phyloP scores from a whole-genome alignment of 2,797 vertebrate genomes.

The Anguilla megastoma region DNA sequence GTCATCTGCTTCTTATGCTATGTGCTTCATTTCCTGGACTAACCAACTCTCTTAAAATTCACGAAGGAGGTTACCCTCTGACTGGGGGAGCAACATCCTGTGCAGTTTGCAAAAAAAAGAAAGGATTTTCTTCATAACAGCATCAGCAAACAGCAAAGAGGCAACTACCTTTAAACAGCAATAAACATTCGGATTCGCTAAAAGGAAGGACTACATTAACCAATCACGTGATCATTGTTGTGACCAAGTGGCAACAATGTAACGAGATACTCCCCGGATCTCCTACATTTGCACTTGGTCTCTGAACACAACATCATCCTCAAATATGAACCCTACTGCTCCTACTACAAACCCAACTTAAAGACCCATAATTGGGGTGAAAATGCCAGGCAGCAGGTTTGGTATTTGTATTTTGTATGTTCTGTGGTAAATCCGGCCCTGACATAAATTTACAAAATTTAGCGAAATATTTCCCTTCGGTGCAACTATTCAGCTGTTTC shows the following conservation, averaged over 20 bases:
- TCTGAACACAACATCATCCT: not conserved
- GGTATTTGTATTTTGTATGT: conserved; percentile 19
- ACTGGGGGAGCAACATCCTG: not conserved
- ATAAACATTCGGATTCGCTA: not conserved
- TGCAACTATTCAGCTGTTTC: not conserved
- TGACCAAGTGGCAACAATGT: not conserved
- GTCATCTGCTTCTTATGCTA: conserved; percentile 29
- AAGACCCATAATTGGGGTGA: conserved; percentile 20
- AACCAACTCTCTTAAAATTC: not conserved
- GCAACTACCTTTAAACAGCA: not conserved
- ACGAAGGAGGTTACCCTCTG: not conserved
- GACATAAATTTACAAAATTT: not conserved
- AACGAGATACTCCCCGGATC: not conserved
- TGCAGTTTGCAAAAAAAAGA: conserved; percentile 8
- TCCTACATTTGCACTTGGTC: not conserved
- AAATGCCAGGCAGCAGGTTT: conserved; percentile 16
- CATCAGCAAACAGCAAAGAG: conserved; percentile 30
- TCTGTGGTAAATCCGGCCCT: not conserved
- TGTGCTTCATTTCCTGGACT: not conserved
- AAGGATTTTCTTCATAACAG: not conserved
- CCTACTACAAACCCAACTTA: not conserved
- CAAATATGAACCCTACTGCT: not conserved
- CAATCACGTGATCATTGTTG: not conserved
- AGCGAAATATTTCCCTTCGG: not conserved
- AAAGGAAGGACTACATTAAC: not conserved